phyloP scores from a whole-genome alignment of 2,888 invertebrate species.

The Plagodis dolabraria region DNA sequence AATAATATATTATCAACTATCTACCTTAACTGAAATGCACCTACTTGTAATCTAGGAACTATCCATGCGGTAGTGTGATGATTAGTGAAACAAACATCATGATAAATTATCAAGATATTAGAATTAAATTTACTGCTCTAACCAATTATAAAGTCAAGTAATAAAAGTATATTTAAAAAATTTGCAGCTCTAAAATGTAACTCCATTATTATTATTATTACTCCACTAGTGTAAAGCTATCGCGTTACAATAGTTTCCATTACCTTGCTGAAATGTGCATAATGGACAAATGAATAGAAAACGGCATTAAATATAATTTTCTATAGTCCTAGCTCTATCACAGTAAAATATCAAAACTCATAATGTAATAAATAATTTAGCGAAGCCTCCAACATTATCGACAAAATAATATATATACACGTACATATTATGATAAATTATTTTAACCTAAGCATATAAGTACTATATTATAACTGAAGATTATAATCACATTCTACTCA shows the following conservation, averaged over 20 bases:
- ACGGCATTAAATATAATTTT: conserved; percentile 11
- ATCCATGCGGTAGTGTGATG: conserved; percentile 32
- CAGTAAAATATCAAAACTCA: conserved; percentile 77
- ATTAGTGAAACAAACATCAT: neutral
- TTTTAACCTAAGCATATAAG: too few species aligned
- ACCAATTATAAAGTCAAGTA: too few species aligned
- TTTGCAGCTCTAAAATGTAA: too few species aligned
- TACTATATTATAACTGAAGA: neutral
- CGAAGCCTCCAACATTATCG: conserved; percentile 21
- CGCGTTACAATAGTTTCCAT: too few species aligned
- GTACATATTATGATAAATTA: neutral
- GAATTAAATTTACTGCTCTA: too few species aligned
- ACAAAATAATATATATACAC: neutral
- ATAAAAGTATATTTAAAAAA: too few species aligned
- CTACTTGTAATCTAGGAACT: conserved; percentile 77
- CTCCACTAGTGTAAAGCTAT: too few species aligned
- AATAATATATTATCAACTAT: conserved; percentile 39
- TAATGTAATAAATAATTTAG: conserved; percentile 18
- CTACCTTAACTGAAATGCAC: conserved; percentile 71
- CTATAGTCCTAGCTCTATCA: conserved; percentile 79
- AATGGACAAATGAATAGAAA: too few species aligned
- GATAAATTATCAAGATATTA: neutral
- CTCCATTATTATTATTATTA: too few species aligned
- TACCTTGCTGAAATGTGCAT: too few species aligned
- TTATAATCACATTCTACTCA: neutral